A percentile compares a stretch with the other conserved stretches of the same genome.
phyloP scores from a whole-genome alignment of 2,888 invertebrate species.

The Hydraecia micacea region DNA sequence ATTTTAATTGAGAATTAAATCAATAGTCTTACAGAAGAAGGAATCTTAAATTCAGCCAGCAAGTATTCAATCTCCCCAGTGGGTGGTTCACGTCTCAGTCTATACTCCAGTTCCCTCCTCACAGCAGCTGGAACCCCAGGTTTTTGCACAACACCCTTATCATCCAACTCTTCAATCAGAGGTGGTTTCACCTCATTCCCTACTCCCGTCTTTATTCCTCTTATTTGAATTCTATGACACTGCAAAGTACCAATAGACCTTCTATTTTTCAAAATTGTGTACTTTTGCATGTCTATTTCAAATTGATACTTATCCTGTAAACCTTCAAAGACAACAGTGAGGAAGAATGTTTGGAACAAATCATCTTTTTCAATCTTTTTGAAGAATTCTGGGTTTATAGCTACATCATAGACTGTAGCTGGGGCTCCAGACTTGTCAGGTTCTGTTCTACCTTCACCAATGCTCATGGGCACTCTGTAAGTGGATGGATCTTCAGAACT shows the following conservation, averaged over 20 bases:
- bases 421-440: conserved; percentile 94
- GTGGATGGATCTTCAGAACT: conserved; percentile 92
- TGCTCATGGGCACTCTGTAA: conserved; percentile 97
- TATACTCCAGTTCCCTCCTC: conserved; percentile 89
- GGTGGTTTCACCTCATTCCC: conserved; percentile 79
- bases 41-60: conserved; percentile 91
- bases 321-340: conserved; percentile 94
- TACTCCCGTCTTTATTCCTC: conserved; percentile 89
- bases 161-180: conserved; percentile 91
- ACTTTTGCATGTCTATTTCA: conserved; percentile 91
- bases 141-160: conserved; percentile 65
- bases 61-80: conserved; percentile 89
- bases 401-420: conserved; percentile 95
- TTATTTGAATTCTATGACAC: conserved; percentile 93
- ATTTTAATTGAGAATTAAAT: neutral
- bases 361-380: conserved; percentile 93
- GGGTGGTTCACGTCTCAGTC: conserved; percentile 90
- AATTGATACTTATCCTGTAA: conserved; percentile 94
- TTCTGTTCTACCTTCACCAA: conserved; percentile 95
- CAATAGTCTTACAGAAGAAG: conserved; percentile 86
- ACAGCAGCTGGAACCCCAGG: conserved; percentile 49
- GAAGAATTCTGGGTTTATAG: conserved; percentile 94
- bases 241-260: conserved; percentile 94
- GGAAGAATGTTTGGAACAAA: conserved; percentile 94
- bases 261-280: conserved; percentile 93